A percentile compares a stretch with the other conserved stretches of the same genome.
Evolutionary conservation across 1,140 invertebrate genomes (phyloP).

Genomic region (Marisa cornuarietis): DNA sequence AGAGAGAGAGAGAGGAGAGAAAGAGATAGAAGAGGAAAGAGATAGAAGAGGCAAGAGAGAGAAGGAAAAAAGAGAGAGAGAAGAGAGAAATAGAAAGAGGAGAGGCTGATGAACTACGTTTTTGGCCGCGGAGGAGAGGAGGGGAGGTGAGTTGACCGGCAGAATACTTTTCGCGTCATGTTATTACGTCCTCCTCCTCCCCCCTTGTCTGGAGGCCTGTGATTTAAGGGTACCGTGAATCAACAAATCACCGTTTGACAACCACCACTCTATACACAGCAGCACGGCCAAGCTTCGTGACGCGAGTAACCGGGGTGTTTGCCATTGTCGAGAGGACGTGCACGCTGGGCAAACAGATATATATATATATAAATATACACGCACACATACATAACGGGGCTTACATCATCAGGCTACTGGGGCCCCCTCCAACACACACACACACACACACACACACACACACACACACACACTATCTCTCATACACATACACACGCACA

Average conservation of each 20-base stretch:
- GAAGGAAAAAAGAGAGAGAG: not conserved
- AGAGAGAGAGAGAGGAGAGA: not conserved
- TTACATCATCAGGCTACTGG: too few relatives aligned
- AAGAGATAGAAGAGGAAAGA: not conserved
- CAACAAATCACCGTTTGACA: not conserved
- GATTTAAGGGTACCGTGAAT: not conserved
- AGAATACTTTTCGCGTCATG: not conserved
- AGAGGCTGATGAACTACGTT: not conserved
- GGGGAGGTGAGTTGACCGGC: not conserved
- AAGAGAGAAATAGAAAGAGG: not conserved
- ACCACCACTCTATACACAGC: too few relatives aligned
- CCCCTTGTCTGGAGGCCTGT: not conserved
- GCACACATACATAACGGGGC: not conserved
- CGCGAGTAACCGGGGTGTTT: too few relatives aligned
- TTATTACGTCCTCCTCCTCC: not conserved
- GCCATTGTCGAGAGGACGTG: too few relatives aligned
- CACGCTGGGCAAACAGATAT: not conserved
- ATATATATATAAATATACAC: too few relatives aligned
- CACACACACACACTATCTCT: slow-evolving; percentile 15
- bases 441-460: slow-evolving; percentile 14
- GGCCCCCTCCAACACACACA: not conserved
- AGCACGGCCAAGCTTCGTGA: too few relatives aligned
- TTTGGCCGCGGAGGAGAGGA: too few relatives aligned
- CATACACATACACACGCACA: slow-evolving; percentile 8
- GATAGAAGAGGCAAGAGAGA: not conserved